Conservation (phyloP, 2,113 vertebrate species). For the Larimichthys polyactis region DNA sequence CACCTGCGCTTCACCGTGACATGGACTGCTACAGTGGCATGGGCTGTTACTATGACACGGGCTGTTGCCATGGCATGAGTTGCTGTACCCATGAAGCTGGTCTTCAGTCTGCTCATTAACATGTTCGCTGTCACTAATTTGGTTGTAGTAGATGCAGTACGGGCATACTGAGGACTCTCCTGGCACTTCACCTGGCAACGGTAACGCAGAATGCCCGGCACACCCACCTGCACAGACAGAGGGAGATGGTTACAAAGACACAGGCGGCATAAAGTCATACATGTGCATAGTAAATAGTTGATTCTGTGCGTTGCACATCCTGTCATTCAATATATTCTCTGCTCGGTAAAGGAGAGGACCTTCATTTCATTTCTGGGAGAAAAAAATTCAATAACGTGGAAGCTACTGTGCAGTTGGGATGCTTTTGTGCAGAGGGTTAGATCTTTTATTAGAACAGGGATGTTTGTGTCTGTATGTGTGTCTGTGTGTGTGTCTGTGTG, state of each 20-base stretch:
- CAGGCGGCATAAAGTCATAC: slow-evolving; percentile 4
- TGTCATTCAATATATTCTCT: slow-evolving; percentile 40
- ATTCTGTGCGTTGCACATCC: slow-evolving; percentile 1
- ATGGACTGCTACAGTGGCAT: slow-evolving; percentile 52
- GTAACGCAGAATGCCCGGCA: slow-evolving; percentile 45
- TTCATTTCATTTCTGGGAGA: slow-evolving; percentile 65
- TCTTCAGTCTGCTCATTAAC: slow-evolving; percentile 52
- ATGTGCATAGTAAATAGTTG: not conserved
- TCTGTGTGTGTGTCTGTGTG: slow-evolving; percentile 33
- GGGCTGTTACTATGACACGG: slow-evolving; percentile 53
- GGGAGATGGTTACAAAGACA: slow-evolving; percentile 10
- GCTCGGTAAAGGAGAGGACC: slow-evolving; percentile 26
- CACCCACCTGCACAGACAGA: slow-evolving; percentile 69
- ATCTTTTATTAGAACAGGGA: slow-evolving; percentile 71
- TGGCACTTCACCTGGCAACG: slow-evolving; percentile 69
- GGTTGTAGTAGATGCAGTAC: slow-evolving; percentile 74
- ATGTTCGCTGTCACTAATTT: slow-evolving; percentile 38
- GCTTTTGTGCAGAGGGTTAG: slow-evolving; percentile 54
- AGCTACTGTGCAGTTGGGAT: slow-evolving; percentile 52
- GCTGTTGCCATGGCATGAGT: slow-evolving; percentile 56
- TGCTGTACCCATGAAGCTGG: slow-evolving; percentile 40
- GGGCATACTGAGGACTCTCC: slow-evolving; percentile 64
- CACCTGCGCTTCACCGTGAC: slow-evolving; percentile 36
- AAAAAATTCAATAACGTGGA: slow-evolving; percentile 66
- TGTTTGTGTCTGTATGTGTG: slow-evolving; percentile 17